phyloP scores from a whole-genome alignment of 2,797 vertebrate species.

The Neosilurus mollespiculum region DNA sequence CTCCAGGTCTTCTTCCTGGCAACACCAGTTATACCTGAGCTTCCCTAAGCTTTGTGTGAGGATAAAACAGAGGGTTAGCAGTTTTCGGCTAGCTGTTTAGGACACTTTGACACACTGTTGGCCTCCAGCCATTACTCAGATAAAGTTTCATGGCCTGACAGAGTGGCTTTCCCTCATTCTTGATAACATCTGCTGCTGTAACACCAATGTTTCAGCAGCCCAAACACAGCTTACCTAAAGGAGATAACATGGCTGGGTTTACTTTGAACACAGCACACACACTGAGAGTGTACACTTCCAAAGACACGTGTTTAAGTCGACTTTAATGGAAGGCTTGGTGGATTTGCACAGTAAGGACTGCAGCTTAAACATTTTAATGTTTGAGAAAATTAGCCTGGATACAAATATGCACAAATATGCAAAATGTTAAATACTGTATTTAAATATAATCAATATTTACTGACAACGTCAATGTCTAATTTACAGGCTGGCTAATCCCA shows the following conservation, averaged over 20 bases:
- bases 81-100: conserved; percentile 1
- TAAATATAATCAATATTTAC: background rate
- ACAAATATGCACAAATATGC: background rate
- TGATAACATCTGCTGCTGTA: conserved; percentile 15
- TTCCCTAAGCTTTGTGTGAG: background rate
- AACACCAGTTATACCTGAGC: background rate
- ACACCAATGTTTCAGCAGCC: conserved; percentile 8
- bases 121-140: conserved; percentile 14
- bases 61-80: background rate
- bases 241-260: background rate
- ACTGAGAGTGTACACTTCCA: background rate
- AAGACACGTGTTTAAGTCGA: background rate
- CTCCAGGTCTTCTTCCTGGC: conserved; percentile 11
- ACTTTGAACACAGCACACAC: background rate
- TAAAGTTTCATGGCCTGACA: conserved; percentile 20
- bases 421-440: background rate
- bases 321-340: background rate
- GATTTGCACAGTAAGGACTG: background rate
- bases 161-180: background rate
- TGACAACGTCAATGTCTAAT: background rate
- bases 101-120: conserved; percentile 13
- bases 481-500: background rate
- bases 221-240: background rate
- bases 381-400: background rate
- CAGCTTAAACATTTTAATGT: background rate